phyloP scores from a whole-genome alignment of 2,113 vertebrate species.

The Parotia lawesii region DNA sequence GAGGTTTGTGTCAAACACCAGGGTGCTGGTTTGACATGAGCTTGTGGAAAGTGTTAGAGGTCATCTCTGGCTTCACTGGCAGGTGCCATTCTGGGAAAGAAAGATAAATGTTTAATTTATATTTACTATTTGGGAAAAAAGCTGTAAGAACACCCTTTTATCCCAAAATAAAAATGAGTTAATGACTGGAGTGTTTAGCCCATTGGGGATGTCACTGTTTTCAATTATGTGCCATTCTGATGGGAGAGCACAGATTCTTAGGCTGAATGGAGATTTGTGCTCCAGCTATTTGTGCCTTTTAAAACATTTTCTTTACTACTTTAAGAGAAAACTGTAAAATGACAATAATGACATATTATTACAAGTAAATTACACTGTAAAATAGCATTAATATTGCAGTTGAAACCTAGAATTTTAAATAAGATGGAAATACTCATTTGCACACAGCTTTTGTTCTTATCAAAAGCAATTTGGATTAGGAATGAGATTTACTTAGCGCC shows the following conservation, averaged over 20 bases:
- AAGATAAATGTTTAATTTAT: slow-evolving; percentile 54
- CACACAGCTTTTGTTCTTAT: slow-evolving; percentile 76
- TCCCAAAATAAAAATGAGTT: slow-evolving; percentile 67
- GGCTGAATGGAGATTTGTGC: slow-evolving; percentile 70
- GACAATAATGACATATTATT: slow-evolving; percentile 83
- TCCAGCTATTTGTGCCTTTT: slow-evolving; percentile 71
- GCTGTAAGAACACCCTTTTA: slow-evolving; percentile 55
- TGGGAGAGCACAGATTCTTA: slow-evolving; percentile 64
- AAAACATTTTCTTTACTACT: slow-evolving; percentile 78
- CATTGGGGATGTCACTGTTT: slow-evolving; percentile 71
- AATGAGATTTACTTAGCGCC: slow-evolving; percentile 7
- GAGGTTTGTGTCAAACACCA: background rate
- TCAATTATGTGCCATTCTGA: slow-evolving; percentile 73
- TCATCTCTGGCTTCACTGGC: slow-evolving; percentile 49
- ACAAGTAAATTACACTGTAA: slow-evolving; percentile 79
- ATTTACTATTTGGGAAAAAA: slow-evolving; percentile 63
- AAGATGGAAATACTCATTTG: slow-evolving; percentile 80
- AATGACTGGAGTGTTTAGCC: slow-evolving; percentile 70
- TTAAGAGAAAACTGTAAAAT: slow-evolving; percentile 80
- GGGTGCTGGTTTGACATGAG: accelerated
- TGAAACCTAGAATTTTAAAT: slow-evolving; percentile 82
- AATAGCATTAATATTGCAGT: slow-evolving; percentile 77
- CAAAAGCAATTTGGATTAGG: slow-evolving; percentile 65
- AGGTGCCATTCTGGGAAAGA: slow-evolving; percentile 62
- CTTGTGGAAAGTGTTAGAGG: background rate